phyloP scores from a whole-genome alignment of 2,113 vertebrate genomes.

The Lycocorax pyrrhopterus region DNA sequence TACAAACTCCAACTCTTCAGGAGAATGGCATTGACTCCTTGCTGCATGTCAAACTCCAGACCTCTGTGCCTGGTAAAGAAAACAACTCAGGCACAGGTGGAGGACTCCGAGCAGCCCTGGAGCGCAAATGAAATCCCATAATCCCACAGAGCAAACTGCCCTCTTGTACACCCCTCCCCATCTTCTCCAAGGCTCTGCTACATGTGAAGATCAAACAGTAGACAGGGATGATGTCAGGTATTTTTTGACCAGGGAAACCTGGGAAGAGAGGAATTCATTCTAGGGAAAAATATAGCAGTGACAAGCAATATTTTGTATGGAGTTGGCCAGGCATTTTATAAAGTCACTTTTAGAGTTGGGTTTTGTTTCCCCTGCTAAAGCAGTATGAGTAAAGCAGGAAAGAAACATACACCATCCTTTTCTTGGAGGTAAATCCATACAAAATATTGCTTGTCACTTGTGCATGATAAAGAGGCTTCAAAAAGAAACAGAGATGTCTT shows the following conservation, averaged over 20 bases:
- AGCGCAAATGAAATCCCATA: neutral
- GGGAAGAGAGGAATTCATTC: neutral
- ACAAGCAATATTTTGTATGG: neutral
- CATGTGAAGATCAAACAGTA: accelerated
- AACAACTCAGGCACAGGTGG: neutral
- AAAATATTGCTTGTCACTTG: neutral
- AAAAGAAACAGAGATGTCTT: neutral
- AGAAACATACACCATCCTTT: neutral
- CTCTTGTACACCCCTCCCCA: neutral
- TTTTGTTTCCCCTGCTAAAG: neutral
- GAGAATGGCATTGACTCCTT: neutral
- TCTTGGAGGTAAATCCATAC: neutral
- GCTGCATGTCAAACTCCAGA: neutral
- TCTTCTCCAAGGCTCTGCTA: neutral
- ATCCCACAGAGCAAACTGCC: neutral
- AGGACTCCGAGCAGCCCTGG: accelerated
- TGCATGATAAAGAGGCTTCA: neutral
- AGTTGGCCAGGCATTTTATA: neutral
- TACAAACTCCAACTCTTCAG: accelerated
- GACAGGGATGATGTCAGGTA: neutral
- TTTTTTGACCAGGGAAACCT: neutral
- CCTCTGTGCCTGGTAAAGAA: neutral
- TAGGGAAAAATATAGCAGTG: neutral
- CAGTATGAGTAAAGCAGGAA: neutral
- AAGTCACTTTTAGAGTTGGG: neutral